Evolutionary conservation across 2,113 vertebrate species (phyloP).

Genomic region (Paraplagusia blochii): DNA sequence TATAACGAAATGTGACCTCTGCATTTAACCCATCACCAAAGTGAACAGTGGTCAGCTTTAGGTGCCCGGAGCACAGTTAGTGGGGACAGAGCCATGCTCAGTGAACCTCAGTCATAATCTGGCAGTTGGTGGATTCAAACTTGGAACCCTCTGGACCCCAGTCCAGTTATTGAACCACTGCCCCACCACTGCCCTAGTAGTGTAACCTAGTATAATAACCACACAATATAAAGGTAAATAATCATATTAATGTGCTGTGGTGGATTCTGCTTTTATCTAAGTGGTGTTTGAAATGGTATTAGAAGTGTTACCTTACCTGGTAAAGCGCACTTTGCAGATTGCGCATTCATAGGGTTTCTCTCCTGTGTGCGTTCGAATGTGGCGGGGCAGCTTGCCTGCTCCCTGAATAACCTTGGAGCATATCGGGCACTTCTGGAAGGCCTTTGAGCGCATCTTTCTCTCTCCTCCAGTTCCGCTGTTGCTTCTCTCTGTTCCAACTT

Average conservation of each 20-base stretch:
- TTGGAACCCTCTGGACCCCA: too few species aligned
- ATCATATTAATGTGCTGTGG: conserved; percentile 55
- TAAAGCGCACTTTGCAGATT: conserved; percentile 88
- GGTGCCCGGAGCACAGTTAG: too few species aligned
- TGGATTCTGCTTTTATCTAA: conserved; percentile 43
- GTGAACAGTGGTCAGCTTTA: too few species aligned
- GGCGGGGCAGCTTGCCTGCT: conserved; percentile 89
- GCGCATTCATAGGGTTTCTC: conserved; percentile 98
- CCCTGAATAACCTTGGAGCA: conserved; percentile 97
- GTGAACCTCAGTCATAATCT: too few species aligned
- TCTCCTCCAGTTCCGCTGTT: conserved; percentile 63
- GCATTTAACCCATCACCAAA: too few species aligned
- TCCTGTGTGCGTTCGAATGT: conserved; percentile 98
- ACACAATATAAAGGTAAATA: conserved; percentile 60
- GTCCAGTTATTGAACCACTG: too few species aligned
- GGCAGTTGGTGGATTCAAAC: too few species aligned
- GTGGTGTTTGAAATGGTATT: conserved; percentile 51
- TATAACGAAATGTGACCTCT: too few species aligned
- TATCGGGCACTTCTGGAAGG: conserved; percentile 99
- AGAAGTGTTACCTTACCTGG: conserved; percentile 77
- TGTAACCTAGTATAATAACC: too few species aligned
- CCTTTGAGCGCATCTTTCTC: conserved; percentile 98
- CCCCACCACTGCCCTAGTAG: too few species aligned
- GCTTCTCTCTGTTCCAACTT: conserved; percentile 34
- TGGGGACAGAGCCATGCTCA: too few species aligned